Base-by-base conservation (phyloP, 2,888 invertebrate genomes). In the Eupeodes latifasciatus region DNA sequence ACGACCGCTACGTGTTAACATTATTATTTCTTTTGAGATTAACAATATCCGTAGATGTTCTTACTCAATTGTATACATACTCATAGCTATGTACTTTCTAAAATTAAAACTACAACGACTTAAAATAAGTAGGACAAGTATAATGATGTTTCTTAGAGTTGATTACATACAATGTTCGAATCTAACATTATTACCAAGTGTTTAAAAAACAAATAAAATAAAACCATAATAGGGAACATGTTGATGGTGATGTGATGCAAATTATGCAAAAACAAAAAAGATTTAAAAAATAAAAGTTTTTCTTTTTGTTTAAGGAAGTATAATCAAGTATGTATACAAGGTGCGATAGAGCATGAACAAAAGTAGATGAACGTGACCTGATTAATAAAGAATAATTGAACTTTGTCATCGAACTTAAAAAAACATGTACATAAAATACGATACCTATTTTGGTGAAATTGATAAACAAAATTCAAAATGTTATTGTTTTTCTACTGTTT, bases 251-350 rank as follows among this genome's bases (percentile, higher is more conserved):
- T 5, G 40, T 40, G 53, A 40, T 62, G 40, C 40, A 62, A 62
- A 62, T 40, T 62, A 62, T 40, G 16, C 49, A 14, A 66, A 59
- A 5, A 51, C 27, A 36, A 59, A 6, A 27, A 34, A n/a, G n/a
- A 2, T 34, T 34, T 34, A 47, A 3, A n/a, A 66, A 66, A 34
- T 1, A 5, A 49, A 66, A n/a, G 19, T 49, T 14, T 34, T 66
- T 49, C 47, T 34, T 14, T 34, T 66, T 49, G 9, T 40, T 40
- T 40, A 40, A 66, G 66, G 66, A 66, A 66, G 66, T 66, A 64
- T 5, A 12, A 19, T 5, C n/a, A 27, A 19, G 19, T 47, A 19
- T 12, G 66, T 47, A 3, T 62, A 27, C 49, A 66, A 34, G 34
- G 66, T 66, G 66, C 14, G 49, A 47, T 47, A 64, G 47, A 47